Evolutionary conservation across 2,797 vertebrate genomes (phyloP).

Genomic region (Gadopsis marmoratus): DNA sequence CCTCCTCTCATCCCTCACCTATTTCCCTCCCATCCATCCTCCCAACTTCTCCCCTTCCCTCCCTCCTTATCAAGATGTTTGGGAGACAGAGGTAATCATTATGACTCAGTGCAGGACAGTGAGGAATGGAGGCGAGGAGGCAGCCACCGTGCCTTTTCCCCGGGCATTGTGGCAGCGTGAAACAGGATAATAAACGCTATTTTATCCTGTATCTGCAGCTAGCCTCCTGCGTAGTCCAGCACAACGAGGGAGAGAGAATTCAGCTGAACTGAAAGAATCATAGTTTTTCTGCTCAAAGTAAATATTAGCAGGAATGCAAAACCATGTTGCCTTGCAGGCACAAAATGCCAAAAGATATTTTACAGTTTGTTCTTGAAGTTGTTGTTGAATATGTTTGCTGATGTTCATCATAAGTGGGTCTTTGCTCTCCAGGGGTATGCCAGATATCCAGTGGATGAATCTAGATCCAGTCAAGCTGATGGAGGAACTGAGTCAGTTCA

Average conservation of each 20-base stretch:
- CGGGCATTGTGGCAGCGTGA: slow-evolving; percentile 89
- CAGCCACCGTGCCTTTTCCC: slow-evolving; percentile 77
- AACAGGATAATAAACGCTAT: slow-evolving; percentile 96
- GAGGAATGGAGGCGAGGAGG: slow-evolving; percentile 83
- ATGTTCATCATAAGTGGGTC: slow-evolving; percentile 24
- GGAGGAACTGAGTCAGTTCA: slow-evolving; percentile 95
- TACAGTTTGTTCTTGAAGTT: slow-evolving; percentile 16
- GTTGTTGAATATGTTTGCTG: slow-evolving; percentile 13
- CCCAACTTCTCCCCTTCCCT: slow-evolving; percentile 42
- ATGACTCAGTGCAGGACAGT: slow-evolving; percentile 90
- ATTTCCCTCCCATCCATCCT: slow-evolving; percentile 45
- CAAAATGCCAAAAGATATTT: slow-evolving; percentile 13
- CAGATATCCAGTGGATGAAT: slow-evolving; percentile 98
- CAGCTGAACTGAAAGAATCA: slow-evolving; percentile 35
- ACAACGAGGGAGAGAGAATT: slow-evolving; percentile 31
- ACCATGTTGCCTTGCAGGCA: neutral
- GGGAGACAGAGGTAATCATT: slow-evolving; percentile 88
- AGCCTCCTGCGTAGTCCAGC: slow-evolving; percentile 54
- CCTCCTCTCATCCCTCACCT: slow-evolving; percentile 40
- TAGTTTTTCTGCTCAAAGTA: slow-evolving; percentile 18
- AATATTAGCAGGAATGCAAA: slow-evolving; percentile 39
- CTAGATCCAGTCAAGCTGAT: slow-evolving; percentile 96
- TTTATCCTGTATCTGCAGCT: slow-evolving; percentile 88
- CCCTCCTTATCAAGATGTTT: slow-evolving; percentile 93
- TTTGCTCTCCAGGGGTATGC: slow-evolving; percentile 88